These are phyloP conservation scores for Puntigrus tetrazona DNA, from an alignment of 2,113 vertebrate genomes.

Conservation along the genomic window DNA sequence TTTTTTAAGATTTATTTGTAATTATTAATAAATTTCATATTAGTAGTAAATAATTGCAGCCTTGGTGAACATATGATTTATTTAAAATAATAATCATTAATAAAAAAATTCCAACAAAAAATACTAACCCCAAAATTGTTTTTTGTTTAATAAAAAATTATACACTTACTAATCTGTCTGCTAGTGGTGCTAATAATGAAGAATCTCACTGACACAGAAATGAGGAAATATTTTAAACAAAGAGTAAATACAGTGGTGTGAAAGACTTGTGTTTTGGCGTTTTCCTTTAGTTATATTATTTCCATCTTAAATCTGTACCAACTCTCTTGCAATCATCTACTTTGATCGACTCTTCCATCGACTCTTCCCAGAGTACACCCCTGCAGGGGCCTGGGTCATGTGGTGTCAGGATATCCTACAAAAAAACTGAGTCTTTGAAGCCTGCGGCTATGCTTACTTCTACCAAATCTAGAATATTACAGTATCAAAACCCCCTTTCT, in stretches of 20 bases:
- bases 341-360: neutral
- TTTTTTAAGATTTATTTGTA: no score
- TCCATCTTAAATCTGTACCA: neutral
- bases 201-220: no score
- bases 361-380: neutral
- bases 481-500: neutral
- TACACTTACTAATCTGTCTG: no score
- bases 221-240: neutral
- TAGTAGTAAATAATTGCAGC: no score
- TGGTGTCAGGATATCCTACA: conserved; percentile 43
- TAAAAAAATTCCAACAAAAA: no score
- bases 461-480: conserved; percentile 33
- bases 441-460: conserved; percentile 3
- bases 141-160: no score
- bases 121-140: no score
- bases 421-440: conserved; percentile 42
- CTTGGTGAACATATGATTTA: no score
- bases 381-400: neutral
- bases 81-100: no score
- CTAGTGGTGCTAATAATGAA: no score
- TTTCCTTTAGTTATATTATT: neutral
- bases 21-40: no score
- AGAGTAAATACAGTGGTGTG: neutral
- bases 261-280: neutral
- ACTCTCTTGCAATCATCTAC: neutral